Base-by-base conservation (phyloP, 2,113 vertebrate genomes). In the Cheilinus undulatus region DNA sequence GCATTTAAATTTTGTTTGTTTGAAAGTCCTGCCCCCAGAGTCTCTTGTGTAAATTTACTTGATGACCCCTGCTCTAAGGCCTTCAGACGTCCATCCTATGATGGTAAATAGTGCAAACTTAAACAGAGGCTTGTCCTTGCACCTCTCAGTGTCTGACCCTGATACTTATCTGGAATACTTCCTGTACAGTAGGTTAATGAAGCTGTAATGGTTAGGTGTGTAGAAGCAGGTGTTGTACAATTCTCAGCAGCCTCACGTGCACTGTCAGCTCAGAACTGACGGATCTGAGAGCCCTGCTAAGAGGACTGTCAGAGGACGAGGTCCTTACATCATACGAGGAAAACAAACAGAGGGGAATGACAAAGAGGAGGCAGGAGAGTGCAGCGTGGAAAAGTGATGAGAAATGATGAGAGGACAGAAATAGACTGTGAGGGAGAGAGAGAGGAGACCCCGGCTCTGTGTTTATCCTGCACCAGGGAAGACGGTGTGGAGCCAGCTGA, bases 381-480 rank as follows among this genome's bases (percentile, higher is more conserved):
- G 22, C 14, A 26, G 30, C 27, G 73, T 45, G 46, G 53, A 43
- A 59, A 30, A 43, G 19, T 11, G 48, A 51, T 53, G 38, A 26
- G 46, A 70, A 42, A 13, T 5, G 10, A 30, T 20, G 59, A 73
- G 32, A n/a, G 42, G 34, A 51, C 59, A 19, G 62, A 60, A 62
- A 77, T 60, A 72, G 48, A 43, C 4, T 5, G 17, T 36, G 36
- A 14, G 36, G 12, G 36, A 14, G 13, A 14, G 19, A 7, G 1
- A 8, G 38, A 58, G 43, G 51, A 36, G 56, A 65, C 68, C 76
- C 74, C 77, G 71, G 82, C 82, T 81, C 84, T 69, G 82, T 73
- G 79, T 85, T 85, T 81, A 72, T 51, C 51, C 65, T 78, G 67
- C 74, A 80, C 52, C 46, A 6, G 30, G 63, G 50, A 75, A 57